These are phyloP conservation scores for human DNA, from an alignment of 2,113 vertebrate species.

Conservation along the genomic window DNA sequence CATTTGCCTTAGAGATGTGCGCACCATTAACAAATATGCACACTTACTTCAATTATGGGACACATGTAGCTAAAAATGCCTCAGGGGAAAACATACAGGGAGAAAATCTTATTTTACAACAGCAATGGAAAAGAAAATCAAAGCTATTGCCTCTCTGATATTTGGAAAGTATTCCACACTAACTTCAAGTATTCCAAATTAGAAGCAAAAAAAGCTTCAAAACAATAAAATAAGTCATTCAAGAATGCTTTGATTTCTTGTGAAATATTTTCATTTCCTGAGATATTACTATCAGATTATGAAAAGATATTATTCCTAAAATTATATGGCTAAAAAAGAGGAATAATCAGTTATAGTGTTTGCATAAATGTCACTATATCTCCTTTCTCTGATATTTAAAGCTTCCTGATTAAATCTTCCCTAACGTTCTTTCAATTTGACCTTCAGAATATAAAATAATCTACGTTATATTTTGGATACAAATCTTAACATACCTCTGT, in stretches of 20 bases:
- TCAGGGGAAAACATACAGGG: not conserved
- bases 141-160: not conserved
- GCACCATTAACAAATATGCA: not conserved
- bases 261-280: constrained; percentile 61
- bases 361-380: constrained; percentile 38
- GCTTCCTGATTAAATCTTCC: constrained; percentile 43
- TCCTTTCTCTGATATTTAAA: constrained; percentile 49
- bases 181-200: constrained; percentile 38
- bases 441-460: constrained; percentile 13
- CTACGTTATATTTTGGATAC: not conserved
- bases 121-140: constrained; percentile 44
- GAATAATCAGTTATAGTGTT: constrained; percentile 34
- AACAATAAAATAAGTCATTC: not conserved
- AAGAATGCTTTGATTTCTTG: constrained; percentile 30
- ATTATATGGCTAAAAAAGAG: constrained; percentile 3
- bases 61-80: not conserved
- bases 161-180: constrained; percentile 43
- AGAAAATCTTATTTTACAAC: constrained; percentile 26
- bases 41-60: not conserved
- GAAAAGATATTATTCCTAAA: constrained; percentile 41
- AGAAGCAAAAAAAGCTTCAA: constrained; percentile 10
- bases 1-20: not conserved
- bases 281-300: constrained; percentile 27
- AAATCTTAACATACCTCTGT: not conserved
- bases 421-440: constrained; percentile 18